Evolutionary conservation across 2,113 vertebrate species (phyloP), one percentile per base, ranked within the genome.

Genomic region (Seriola dumerili): DNA sequence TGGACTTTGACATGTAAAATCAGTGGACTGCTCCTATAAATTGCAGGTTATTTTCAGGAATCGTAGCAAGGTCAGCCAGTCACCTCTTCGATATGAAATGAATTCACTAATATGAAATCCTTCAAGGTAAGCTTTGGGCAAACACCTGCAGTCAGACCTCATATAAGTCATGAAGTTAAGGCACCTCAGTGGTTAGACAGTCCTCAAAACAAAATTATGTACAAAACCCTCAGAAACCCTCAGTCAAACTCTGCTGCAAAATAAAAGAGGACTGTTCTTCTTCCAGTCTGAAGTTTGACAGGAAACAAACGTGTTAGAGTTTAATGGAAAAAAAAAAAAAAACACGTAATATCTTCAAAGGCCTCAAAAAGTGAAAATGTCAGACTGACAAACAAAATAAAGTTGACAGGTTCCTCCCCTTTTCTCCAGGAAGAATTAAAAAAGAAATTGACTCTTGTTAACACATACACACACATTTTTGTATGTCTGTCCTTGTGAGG

Each of bases 311-410:
- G 8, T 42, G 29, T 34, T n/a, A 14, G 42, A 50, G 48, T 71
- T 81, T 75, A n/a, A 73, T 76, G 29, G 8, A 6, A 46, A 76
- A 79, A 72, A 46, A 76, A 79, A 72, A 48, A 75, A 65, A 71
- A 40, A 42, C 1, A 40, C 4, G 1, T 7, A 21, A 70, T 72
- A 85, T 84, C 80, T 90, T 91, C 85, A 88, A 81, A 88, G 84
- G 63, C 62, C 36, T 61, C 21, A 72, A 52, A 78, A 81, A 67
- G 57, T 67, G 50, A 69, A 76, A 79, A 78, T 71, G 83, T 74
- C 82, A 86, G 68, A 54, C 55, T 78, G 29, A 72, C 50, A 85
- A 83, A 88, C 72, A 70, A 52, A 76, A 40, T 38, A 62, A 46
- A 64, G 32, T n/a, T 76, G 78, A 86, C 73, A 83, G 69, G 69